Conservation (phyloP, 2,797 vertebrate genomes). For the Mareca penelope region DNA sequence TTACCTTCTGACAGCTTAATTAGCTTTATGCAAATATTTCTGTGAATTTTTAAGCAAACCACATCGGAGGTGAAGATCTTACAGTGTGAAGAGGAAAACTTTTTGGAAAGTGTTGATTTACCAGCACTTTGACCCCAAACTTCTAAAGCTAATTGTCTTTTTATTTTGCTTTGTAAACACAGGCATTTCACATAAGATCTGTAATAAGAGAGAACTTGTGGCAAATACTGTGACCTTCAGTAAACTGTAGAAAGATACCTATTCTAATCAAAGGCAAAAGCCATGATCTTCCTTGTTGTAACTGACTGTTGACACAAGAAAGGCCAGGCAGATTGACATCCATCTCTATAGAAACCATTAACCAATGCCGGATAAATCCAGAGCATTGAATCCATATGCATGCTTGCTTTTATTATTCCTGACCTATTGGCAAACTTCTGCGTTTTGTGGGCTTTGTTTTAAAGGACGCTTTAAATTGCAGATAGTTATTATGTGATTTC, state of each 20-base stretch:
- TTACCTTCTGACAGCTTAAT: conserved; percentile 73
- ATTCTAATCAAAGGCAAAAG: conserved; percentile 86
- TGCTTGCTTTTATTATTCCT: conserved; percentile 83
- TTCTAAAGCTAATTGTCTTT: conserved; percentile 73
- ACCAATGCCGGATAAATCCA: conserved; percentile 80
- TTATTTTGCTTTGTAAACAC: conserved; percentile 63
- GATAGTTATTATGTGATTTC: conserved; percentile 81
- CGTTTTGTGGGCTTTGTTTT: conserved; percentile 81
- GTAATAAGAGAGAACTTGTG: conserved; percentile 78
- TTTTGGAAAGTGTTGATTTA: conserved; percentile 54
- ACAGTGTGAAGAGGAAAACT: not conserved
- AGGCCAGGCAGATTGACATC: conserved; percentile 86
- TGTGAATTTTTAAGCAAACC: conserved; percentile 47
- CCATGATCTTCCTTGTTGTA: conserved; percentile 83
- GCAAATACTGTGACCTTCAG: conserved; percentile 84
- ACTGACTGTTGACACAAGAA: conserved; percentile 86
- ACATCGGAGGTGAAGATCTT: conserved; percentile 50
- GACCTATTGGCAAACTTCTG: conserved; percentile 80
- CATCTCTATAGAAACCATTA: conserved; percentile 86
- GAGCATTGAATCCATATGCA: conserved; percentile 84
- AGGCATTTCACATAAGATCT: conserved; percentile 74
- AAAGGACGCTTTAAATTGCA: conserved; percentile 78
- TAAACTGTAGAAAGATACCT: conserved; percentile 82
- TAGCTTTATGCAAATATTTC: conserved; percentile 68
- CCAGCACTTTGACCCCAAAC: conserved; percentile 24